Evolutionary conservation across 2,797 vertebrate genomes (phyloP).

Genomic region (Oreortyx pictus): DNA sequence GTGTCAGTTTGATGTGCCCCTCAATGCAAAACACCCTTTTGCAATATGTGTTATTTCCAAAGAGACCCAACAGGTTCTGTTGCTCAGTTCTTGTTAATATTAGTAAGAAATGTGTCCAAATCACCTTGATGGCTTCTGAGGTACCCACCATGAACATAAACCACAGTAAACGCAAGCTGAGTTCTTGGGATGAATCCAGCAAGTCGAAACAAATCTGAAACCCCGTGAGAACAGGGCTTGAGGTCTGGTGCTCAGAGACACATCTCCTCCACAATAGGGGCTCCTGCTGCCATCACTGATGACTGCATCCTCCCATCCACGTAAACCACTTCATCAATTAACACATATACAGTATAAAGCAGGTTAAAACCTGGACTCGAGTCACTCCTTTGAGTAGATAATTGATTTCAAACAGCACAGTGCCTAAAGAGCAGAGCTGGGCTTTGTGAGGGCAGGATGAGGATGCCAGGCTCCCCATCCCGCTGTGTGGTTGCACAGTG

Average conservation of each 20-base stretch:
- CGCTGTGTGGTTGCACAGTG: rapidly evolving
- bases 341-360: not conserved
- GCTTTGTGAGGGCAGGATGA: not conserved
- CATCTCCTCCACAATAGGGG: rapidly evolving
- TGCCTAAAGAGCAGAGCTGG: not conserved
- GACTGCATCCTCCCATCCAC: not conserved
- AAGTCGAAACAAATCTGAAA: not conserved
- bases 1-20: not conserved
- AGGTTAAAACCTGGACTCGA: not conserved
- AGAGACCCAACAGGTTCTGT: not conserved
- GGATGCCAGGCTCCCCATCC: rapidly evolving
- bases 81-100: not conserved
- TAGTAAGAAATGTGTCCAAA: not conserved
- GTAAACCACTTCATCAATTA: not conserved
- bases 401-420: not conserved
- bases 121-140: not conserved
- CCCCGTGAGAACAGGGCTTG: rapidly evolving
- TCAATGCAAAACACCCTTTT: rapidly evolving
- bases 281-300: not conserved
- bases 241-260: not conserved
- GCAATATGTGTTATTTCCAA: not conserved
- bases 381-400: not conserved
- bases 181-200: not conserved
- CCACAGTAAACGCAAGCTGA: not conserved
- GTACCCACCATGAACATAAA: not conserved